Conservation (phyloP, 2,797 vertebrate genomes). For the Zalophus californianus region DNA sequence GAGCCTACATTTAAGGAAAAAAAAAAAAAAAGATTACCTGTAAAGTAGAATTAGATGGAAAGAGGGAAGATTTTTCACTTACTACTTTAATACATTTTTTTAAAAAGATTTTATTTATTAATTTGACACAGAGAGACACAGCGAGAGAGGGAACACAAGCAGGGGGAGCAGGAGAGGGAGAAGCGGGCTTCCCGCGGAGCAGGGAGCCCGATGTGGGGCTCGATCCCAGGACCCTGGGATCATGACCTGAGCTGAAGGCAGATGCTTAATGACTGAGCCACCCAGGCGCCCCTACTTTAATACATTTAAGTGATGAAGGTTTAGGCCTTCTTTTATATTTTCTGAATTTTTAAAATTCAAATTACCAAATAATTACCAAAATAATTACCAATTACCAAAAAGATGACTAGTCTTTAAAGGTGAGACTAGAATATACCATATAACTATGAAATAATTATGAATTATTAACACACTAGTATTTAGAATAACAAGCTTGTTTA, state of each 20-base stretch:
- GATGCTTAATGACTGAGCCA: no score
- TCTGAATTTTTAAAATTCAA: neutral
- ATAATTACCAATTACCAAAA: neutral
- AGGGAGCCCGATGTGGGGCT: no score
- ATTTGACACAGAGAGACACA: no score
- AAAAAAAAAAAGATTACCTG: neutral
- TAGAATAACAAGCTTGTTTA: neutral
- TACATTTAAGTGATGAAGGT: neutral
- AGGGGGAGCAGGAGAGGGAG: no score
- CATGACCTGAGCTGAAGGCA: no score
- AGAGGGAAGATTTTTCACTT: neutral
- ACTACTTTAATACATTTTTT: neutral
- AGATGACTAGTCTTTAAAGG: neutral
- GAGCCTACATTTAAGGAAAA: neutral
- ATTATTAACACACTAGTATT: neutral
- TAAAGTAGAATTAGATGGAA: neutral
- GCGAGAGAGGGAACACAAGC: no score
- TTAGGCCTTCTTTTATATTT: neutral
- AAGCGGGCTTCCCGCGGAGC: no score
- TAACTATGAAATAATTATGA: neutral
- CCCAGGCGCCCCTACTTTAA: neutral
- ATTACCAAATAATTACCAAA: neutral
- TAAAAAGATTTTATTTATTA: no score
- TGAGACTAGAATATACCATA: neutral
- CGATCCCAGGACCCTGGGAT: no score